Conservation (phyloP, 2,888 invertebrate genomes). For the Microdon myrmicae region DNA sequence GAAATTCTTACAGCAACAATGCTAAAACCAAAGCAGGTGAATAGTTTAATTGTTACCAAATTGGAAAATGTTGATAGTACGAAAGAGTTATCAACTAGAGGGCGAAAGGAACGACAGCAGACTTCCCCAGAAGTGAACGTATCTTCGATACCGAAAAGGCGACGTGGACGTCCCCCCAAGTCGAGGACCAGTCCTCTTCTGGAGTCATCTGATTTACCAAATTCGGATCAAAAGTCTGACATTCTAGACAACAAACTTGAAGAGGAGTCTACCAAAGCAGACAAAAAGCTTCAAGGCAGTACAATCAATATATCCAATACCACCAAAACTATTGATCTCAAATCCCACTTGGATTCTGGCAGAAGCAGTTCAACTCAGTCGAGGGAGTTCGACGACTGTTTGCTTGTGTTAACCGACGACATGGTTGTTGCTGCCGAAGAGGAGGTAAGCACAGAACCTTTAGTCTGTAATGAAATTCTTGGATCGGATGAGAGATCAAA, state of each 20-base stretch:
- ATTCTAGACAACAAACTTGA: neutral
- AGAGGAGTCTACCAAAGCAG: neutral
- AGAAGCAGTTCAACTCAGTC: conserved; percentile 28
- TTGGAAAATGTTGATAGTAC: conserved; percentile 54
- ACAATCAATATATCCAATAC: conserved; percentile 17
- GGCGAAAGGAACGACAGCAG: neutral
- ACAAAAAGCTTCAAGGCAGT: conserved; percentile 7
- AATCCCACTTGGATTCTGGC: conserved; percentile 26
- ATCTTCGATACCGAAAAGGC: conserved; percentile 17
- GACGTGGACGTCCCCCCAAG: conserved; percentile 58
- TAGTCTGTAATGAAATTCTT: too few relatives aligned
- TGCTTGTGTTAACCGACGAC: conserved; percentile 22
- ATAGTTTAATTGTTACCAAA: conserved; percentile 58
- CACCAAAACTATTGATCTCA: conserved; percentile 37
- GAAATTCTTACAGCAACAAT: conserved; percentile 56
- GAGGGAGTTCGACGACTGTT: conserved; percentile 12
- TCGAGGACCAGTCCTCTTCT: conserved; percentile 20
- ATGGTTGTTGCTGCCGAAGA: conserved; percentile 29
- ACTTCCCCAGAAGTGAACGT: neutral
- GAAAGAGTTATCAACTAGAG: neutral
- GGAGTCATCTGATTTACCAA: neutral
- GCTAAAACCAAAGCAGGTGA: conserved; percentile 42
- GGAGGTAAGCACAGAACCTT: conserved; percentile 15
- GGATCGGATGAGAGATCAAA: conserved; percentile 32
- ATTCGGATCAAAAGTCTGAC: neutral